Percentiles rank a stretch among this genome's conserved stretches.
Evolutionary conservation across 2,797 vertebrate species (phyloP).

Genomic region (Onychomys leucogaster): DNA sequence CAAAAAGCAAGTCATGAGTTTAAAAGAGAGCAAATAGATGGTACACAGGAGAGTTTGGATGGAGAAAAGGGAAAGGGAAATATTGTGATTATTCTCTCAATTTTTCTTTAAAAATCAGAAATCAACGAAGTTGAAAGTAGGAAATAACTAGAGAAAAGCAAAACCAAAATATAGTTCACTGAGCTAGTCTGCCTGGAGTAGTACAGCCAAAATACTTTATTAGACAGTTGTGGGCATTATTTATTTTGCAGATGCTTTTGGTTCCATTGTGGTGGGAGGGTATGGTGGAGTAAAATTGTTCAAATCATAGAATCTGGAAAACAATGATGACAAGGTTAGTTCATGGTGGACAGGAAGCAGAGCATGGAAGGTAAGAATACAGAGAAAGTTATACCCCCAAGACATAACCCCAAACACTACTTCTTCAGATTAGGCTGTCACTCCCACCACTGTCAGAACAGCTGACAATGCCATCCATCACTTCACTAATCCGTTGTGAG

Average conservation of each 20-base stretch:
- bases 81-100: not conserved
- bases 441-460: not conserved
- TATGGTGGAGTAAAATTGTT: not conserved
- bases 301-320: not conserved
- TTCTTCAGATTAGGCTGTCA: not conserved
- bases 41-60: not conserved
- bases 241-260: not conserved
- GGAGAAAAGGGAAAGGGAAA: not conserved
- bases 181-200: not conserved
- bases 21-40: not conserved
- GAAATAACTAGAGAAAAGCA: not conserved
- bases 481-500: too few relatives aligned
- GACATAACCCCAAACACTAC: too few relatives aligned
- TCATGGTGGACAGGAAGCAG: not conserved
- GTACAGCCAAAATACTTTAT: too few relatives aligned
- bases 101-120: not conserved
- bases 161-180: not conserved
- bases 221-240: too few relatives aligned
- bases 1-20: not conserved
- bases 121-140: not conserved
- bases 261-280: not conserved
- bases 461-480: too few relatives aligned
- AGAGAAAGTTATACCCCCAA: not conserved
- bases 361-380: not conserved
- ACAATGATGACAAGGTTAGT: not conserved